phyloP scores from a whole-genome alignment of 2,113 vertebrate genomes.

The Terrapene triunguis region DNA sequence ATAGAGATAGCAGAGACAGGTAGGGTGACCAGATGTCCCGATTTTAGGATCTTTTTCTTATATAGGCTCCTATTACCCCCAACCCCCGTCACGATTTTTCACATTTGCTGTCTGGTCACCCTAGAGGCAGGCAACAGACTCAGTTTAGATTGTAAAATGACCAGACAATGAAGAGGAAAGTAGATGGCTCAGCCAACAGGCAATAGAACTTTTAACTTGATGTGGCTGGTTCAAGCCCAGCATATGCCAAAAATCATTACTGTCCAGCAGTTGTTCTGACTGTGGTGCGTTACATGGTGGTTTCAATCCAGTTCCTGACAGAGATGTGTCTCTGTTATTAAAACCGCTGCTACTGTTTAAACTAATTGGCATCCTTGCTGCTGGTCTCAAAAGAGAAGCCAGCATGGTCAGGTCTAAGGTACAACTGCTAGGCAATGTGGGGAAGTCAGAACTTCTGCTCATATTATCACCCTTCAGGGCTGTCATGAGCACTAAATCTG shows the following conservation, averaged over 20 bases:
- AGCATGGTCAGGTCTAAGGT: background rate
- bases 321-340: background rate
- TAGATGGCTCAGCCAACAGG: background rate
- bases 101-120: no score
- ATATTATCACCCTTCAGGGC: no score
- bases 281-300: background rate
- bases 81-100: no score
- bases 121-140: background rate
- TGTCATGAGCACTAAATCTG: background rate
- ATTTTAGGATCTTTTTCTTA: no score
- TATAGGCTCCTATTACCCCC: no score
- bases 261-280: background rate
- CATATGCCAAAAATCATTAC: background rate
- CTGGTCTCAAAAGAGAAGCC: background rate
- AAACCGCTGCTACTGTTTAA: background rate
- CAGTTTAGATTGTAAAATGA: background rate
- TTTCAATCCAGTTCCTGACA: background rate
- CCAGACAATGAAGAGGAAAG: background rate
- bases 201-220: background rate
- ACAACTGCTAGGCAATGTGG: background rate
- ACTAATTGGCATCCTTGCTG: background rate
- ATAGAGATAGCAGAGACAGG: background rate
- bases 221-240: background rate
- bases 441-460: no score
- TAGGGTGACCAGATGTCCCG: no score